Evolutionary conservation across 30 jellyfish, hydroid and myxozoan genomes (phyloP), one percentile per base, ranked within the genome.

Genomic region (Turritopsis dohrnii): DNA sequence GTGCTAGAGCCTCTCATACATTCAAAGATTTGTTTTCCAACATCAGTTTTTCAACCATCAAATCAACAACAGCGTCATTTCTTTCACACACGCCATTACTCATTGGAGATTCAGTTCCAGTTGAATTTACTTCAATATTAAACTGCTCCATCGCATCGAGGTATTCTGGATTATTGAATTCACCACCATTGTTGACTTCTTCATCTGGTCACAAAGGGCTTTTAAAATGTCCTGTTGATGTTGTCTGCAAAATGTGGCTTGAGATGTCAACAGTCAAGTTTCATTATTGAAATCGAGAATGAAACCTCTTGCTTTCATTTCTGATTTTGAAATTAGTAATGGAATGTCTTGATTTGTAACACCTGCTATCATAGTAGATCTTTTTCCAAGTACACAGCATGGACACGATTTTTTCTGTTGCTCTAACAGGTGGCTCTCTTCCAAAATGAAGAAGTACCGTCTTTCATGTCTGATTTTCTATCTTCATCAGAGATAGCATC

Each of bases 341-440:
- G 84, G 84, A n/a, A 27, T 76, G 0, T 76, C 84, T 76, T 1
- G 21, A 52, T 76, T 80, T 17, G 29, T 80, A 76, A 28, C 84
- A 76, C 29, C 84, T 21, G 84, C 84, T 17, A 76, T 52, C 84
- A 76, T 76, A 76, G 84, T 76, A n/a, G 84, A 1, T 76, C 84
- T 76, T 76, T 76, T 29, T 27, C 84, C 84, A 18, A 28, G 0
- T 0, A 76, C 0, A 29, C 29, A 0, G 26, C 84, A 28, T 21
- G 84, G 83, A 27, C 0, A 76, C 84, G 0, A 0, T 76, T 76
- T 76, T 0, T 25, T 72, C 0, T 0, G 83, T 76, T 76, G 0
- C 20, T n/a, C 84, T 24, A 19, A 71, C 80, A 16, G 79, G 84
- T 41, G 79, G 76, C 21, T 76, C 80, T 19, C 84, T 21, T 16